phyloP scores from a whole-genome alignment of 2,797 vertebrate species.

The Gambusia yucatana region DNA sequence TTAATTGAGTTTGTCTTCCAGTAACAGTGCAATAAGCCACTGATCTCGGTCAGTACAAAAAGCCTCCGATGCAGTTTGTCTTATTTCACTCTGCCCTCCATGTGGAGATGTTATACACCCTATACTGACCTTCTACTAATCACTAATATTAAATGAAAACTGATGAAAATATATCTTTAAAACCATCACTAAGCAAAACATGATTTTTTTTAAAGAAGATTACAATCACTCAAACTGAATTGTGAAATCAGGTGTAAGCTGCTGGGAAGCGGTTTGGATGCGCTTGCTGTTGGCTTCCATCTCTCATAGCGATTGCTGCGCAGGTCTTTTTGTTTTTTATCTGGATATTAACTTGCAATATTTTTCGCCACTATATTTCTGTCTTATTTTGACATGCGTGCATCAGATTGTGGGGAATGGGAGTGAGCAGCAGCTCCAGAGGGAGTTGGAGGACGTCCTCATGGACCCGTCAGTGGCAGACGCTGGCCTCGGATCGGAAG shows the following conservation, averaged over 20 bases:
- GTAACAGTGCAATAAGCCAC: background rate
- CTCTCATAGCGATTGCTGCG: conserved; percentile 8
- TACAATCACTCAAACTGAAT: conserved; percentile 11
- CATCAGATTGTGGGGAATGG: conserved; percentile 97
- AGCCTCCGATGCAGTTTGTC: background rate
- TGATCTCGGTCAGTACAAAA: background rate
- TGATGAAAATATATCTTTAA: conserved; percentile 27
- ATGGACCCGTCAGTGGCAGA: conserved; percentile 93
- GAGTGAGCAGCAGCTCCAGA: conserved; percentile 96
- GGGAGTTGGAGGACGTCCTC: conserved; percentile 94
- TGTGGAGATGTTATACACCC: conserved; percentile 17
- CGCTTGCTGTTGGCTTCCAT: background rate
- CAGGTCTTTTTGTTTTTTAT: conserved; percentile 9
- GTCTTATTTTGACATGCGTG: conserved; percentile 21
- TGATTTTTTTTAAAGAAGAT: conserved; percentile 14
- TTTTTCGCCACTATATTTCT: conserved; percentile 30
- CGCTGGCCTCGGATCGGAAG: conserved; percentile 71
- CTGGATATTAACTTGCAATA: background rate
- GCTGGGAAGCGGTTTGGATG: background rate
- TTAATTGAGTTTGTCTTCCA: conserved; percentile 1
- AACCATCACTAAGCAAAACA: background rate
- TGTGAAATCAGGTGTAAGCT: conserved; percentile 8
- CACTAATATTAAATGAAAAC: conserved; percentile 45
- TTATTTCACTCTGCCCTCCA: background rate
- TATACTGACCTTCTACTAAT: conserved; percentile 47